Conservation (phyloP, 2,888 invertebrate genomes). For the Ornithoptera alexandrae region DNA sequence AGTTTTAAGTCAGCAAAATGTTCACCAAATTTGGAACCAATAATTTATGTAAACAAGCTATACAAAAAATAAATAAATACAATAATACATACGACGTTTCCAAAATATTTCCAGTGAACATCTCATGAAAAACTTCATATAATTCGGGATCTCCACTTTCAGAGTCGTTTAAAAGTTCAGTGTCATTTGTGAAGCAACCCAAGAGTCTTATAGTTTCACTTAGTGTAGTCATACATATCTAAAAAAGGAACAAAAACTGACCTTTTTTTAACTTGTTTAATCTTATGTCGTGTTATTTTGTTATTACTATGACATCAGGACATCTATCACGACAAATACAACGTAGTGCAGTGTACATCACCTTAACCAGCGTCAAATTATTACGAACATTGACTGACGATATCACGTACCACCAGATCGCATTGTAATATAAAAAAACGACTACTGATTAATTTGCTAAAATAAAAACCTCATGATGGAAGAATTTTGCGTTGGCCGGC, state of each 20-base stretch:
- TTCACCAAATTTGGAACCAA: no score
- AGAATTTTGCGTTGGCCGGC: constrained; percentile 99
- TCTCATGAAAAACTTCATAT: constrained; percentile 82
- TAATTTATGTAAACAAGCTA: no score
- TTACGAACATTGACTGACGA: no score
- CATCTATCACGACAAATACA: no score
- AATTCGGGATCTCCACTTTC: constrained; percentile 66
- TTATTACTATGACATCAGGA: background rate
- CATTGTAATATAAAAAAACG: background rate
- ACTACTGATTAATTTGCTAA: constrained; percentile 11
- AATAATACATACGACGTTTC: constrained; percentile 81
- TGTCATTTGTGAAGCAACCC: constrained; percentile 89
- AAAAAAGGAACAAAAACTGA: constrained; percentile 33
- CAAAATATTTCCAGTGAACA: constrained; percentile 88
- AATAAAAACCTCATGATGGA: constrained; percentile 90
- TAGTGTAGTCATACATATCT: constrained; percentile 96
- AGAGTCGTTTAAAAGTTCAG: constrained; percentile 66
- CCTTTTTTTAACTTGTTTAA: no score
- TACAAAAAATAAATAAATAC: no score
- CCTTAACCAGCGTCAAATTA: no score
- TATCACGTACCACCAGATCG: no score
- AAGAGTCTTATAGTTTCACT: constrained; percentile 95
- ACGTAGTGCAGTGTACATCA: no score
- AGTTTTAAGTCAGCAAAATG: no score
- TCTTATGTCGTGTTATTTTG: no score